Percentiles rank a stretch among this genome's conserved stretches.
These are phyloP conservation scores for Odiellus spinosus DNA, from an alignment of 2,888 invertebrate genomes.

Conservation along the genomic window DNA sequence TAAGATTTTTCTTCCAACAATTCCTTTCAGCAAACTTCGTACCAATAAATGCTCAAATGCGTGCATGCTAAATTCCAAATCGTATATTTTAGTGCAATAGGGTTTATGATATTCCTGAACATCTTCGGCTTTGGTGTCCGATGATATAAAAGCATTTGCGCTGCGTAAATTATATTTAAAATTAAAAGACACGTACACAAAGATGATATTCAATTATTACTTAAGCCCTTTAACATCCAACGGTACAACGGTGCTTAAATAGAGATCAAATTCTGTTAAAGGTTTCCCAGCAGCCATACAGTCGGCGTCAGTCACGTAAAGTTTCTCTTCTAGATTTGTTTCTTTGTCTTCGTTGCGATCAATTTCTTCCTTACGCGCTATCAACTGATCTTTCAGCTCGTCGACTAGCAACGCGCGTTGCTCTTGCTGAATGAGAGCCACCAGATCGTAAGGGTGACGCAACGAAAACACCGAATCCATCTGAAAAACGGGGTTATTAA, in stretches of 20 bases:
- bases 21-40: no score
- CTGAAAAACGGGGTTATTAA: conserved; percentile 34
- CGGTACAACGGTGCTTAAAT: conserved; percentile 34
- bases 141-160: neutral
- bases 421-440: conserved; percentile 60
- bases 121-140: neutral
- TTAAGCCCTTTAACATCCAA: conserved; percentile 11
- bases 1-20: no score
- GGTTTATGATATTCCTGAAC: conserved; percentile 30
- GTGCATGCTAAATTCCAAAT: conserved; percentile 43
- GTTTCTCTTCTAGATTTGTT: conserved; percentile 42
- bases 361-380: conserved; percentile 44
- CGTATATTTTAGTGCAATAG: conserved; percentile 45
- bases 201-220: conserved; percentile 3
- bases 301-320: conserved; percentile 44
- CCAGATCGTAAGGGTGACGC: conserved; percentile 51
- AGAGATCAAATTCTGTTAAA: conserved; percentile 49
- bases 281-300: conserved; percentile 48
- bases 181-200: neutral
- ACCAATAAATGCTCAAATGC: conserved; percentile 47
- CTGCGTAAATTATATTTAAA: neutral
- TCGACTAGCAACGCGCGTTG: conserved; percentile 45
- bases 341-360: conserved; percentile 39
- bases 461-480: conserved; percentile 54
- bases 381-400: conserved; percentile 45